Conservation (phyloP, 2,797 vertebrate genomes). For the Falco novaeseelandiae region DNA sequence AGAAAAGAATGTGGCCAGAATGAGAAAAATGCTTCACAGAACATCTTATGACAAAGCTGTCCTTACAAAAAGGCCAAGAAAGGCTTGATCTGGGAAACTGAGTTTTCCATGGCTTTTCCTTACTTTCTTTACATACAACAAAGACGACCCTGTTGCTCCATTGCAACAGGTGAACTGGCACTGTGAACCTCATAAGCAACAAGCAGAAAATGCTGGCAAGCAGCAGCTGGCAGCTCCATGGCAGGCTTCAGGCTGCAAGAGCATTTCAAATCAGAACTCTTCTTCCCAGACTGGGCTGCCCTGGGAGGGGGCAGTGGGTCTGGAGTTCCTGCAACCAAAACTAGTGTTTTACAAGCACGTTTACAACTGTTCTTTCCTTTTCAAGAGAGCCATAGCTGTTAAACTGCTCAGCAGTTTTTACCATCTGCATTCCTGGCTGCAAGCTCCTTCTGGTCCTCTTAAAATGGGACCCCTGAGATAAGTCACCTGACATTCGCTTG, state of each 20-base stretch:
- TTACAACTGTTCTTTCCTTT: neutral
- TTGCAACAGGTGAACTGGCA: neutral
- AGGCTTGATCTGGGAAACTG: accelerated
- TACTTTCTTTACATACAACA: accelerated
- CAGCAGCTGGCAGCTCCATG: neutral
- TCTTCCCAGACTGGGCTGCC: neutral
- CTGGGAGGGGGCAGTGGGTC: neutral
- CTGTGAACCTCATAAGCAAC: accelerated
- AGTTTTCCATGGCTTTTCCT: neutral
- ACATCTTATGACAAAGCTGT: neutral
- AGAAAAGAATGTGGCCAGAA: neutral
- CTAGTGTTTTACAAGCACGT: neutral
- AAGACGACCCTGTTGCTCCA: accelerated
- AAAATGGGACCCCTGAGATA: neutral
- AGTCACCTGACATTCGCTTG: neutral
- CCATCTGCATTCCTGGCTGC: neutral
- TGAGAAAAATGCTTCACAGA: neutral
- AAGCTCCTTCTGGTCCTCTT: neutral
- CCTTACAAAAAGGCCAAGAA: neutral
- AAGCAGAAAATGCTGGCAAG: neutral
- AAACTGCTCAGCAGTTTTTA: neutral
- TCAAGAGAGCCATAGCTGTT: neutral
- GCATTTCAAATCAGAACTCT: neutral
- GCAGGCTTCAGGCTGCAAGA: neutral
- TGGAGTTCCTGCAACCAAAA: neutral